Evolutionary conservation across 53 echinoderm and acorn worm genomes (phyloP), one percentile per base, ranked within the genome.

Genomic region (Stichopus horrens): DNA sequence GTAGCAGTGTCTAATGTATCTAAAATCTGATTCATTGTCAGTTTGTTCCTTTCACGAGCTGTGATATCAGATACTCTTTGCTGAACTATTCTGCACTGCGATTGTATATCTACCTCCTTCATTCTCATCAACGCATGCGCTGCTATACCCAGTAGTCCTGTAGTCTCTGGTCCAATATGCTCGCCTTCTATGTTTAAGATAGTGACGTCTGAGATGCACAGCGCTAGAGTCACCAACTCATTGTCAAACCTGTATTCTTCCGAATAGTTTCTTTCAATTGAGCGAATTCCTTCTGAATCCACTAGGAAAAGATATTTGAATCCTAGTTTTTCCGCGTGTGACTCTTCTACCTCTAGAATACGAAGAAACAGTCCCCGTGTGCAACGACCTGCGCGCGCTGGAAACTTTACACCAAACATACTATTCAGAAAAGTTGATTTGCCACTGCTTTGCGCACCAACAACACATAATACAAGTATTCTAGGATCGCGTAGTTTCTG

Each of bases 151-250:
- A 80, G 56, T 55, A 80, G 19, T 5, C 58, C 80, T 1, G 19
- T 57, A 55, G 22, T 80, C 56, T 80, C 80, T 5, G 80, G 80
- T 8, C 80, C 80, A 55, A 80, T 80, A n/a, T 80, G n/a, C 54
- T 80, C 80, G 3, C 80, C 80, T 22, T 80, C 80, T n/a, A 80
- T 80, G 23, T 80, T 80, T 55, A 80, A 56, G 6, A 80, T 80
- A 5, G 80, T 80, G 56, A 80, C 19, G 16, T 80, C 80, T 4
- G 80, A 80, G 5, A 80, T 80, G 7, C 80, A 80, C 5, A 80
- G 58, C 5, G 80, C 57, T 3, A 80, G n/a, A 4, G 80, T 80
- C 6, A 80, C 80, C 8, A 80, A 58, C 7, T 80, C 80, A 54
- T 80, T 79, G 56, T 80, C 80, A 80, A 80, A 80, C 22, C 80